A percentile compares a stretch with the other conserved stretches of the same genome.
phyloP scores from a whole-genome alignment of 2,113 vertebrate species.

The Tilapia sparmanii region DNA sequence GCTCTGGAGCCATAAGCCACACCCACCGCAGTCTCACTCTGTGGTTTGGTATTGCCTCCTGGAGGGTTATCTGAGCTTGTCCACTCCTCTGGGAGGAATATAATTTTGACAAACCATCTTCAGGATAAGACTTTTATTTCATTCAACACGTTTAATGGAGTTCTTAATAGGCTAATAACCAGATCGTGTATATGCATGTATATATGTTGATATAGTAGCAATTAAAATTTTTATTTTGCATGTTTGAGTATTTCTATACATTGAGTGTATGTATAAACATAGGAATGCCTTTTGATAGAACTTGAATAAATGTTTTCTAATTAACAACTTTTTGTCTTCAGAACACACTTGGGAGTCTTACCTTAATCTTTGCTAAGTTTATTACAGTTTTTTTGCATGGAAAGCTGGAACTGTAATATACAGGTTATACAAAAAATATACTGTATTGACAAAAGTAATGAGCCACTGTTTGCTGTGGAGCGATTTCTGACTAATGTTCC shows the following conservation, averaged over 20 bases:
- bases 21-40: not conserved
- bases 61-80: not conserved
- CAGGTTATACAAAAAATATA: not conserved
- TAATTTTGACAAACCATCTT: not conserved
- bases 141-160: not conserved
- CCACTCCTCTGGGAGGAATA: not conserved
- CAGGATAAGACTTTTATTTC: not conserved
- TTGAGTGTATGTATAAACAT: not conserved
- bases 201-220: not conserved
- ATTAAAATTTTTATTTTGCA: not conserved
- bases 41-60: not conserved
- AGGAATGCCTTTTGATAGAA: not conserved
- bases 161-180: not conserved
- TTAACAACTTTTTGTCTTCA: not conserved
- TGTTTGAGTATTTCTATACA: not conserved
- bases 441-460: not conserved
- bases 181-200: not conserved
- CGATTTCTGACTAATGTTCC: not conserved
- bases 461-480: not conserved
- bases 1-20: conserved; percentile 15
- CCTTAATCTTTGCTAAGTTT: not conserved
- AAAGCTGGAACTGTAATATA: not conserved
- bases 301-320: not conserved
- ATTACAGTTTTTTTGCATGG: not conserved
- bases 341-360: not conserved